Base-by-base conservation (phyloP, 2,797 vertebrate genomes). In the Acestrorhynchus altus region DNA sequence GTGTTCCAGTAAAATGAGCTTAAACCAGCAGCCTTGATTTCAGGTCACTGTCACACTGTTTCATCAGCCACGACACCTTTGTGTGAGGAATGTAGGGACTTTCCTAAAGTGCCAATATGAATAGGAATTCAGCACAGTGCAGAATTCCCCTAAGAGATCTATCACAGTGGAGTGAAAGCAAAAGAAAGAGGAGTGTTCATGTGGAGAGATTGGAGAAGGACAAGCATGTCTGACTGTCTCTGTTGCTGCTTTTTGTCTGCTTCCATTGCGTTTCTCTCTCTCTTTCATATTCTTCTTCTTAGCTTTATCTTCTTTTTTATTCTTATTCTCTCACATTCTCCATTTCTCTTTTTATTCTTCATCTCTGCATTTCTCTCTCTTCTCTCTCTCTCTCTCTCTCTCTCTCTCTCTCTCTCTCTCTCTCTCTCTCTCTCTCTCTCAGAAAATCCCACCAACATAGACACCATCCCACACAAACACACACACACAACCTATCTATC, bases 61-160 rank as follows among this genome's bases (percentile, higher is more conserved):
- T 84, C 83, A 84, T 82, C 83, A 84, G 71, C 77, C 44, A 12
- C 7, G 39, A 70, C 74, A 76, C 70, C 35, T 59, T 13, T 40
- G 56, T 16, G 42, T 28, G 60, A 59, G 66, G 59, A 79, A 74
- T 49, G 15, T 35, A 70, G 65, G 73, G 69, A 64, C 31, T 76
- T 81, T 69, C 69, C 54, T 78, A 42, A 5, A 56, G 76, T 54
- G 70, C 79, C 71, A 77, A 64, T 72, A 40, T 35, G 20, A 80
- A 70, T 57, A 40, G 44, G 20, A 80, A 70, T 57, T 42, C 39
- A 61, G 18, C 31, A 39, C 28, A 65, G 76, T 31, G 20, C 28
- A 80, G 64, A 76, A 69, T 52, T 63, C 74, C 83, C 80, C 77
- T 16, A 26, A 59, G 61, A 35, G 77, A 57, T 47, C 54, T 22